Base-by-base conservation (phyloP, 2,797 vertebrate genomes). In the Megaceryle alcyon region DNA sequence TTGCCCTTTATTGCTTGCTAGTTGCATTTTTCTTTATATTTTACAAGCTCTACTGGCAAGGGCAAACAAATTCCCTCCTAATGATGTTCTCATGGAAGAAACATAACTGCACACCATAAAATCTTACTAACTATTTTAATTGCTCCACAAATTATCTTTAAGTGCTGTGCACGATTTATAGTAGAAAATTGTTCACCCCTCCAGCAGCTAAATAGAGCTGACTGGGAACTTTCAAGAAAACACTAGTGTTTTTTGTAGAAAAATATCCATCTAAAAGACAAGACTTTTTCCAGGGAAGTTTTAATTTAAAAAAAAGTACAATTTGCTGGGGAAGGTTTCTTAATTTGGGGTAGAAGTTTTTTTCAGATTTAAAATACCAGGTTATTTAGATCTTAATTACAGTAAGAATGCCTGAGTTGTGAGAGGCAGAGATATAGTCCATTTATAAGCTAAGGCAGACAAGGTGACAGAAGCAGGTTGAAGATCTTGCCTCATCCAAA, bases 61-160 rank as follows among this genome's bases (percentile, higher is more conserved):
- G 92, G 89, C 90, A 95, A 95, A 95, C 76, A 93, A 92, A 61
- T 80, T 39, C 90, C 82, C 78, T 94, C 81, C 77, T 96, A 96
- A 97, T 86, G 76, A 91, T 91, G 56, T 93, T 94, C 61, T 89
- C 69, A 92, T 61, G 86, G 86, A 82, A 86, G 77, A 89, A 95
- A 82, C 63, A 37, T 94, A 84, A 94, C 63, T 96, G 71, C 43
- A 87, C 43, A 48, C 53, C 49, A 59, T 81, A 88, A 82, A 96
- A 88, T 63, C 90, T 92, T 91, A 81, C 79, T 37, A 96, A 72
- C 37, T 89, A 81, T 71, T 96, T 96, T 94, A 96, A 97, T 92
- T 94, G 86, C 85, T 89, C 72, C 79, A 94, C 86, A 93, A 94
- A 91, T 95, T 92, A 94, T 72, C 89, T 82, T 59, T 69, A 91